A percentile compares a stretch with the other conserved stretches of the same genome.
phyloP scores from a whole-genome alignment of 1,140 invertebrate genomes.

The Eciton burchellii region DNA sequence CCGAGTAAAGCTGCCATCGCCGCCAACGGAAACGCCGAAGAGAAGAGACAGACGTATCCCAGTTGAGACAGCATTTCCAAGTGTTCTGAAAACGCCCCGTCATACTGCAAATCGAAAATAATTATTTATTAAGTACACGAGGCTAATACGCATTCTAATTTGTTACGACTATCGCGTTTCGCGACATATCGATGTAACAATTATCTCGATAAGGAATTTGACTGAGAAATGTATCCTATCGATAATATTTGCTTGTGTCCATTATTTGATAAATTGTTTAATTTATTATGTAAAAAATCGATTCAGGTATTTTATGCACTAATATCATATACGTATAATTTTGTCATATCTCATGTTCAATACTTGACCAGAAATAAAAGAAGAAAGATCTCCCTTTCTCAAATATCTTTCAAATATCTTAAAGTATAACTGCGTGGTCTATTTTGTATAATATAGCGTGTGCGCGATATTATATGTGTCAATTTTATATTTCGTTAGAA shows the following conservation, averaged over 20 bases:
- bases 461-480: too few relatives aligned
- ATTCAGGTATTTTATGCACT: background rate
- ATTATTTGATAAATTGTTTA: too few relatives aligned
- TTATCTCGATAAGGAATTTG: too few relatives aligned
- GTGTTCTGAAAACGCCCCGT: conserved; percentile 98
- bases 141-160: background rate
- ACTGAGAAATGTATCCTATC: too few relatives aligned
- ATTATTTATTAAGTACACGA: conserved; percentile 1
- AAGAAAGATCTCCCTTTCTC: too few relatives aligned
- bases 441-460: too few relatives aligned
- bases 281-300: too few relatives aligned
- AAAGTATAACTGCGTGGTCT: too few relatives aligned
- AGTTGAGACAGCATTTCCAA: conserved; percentile 99
- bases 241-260: too few relatives aligned
- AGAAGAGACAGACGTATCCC: conserved; percentile 98
- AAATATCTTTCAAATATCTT: background rate
- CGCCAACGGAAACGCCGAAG: conserved; percentile 97
- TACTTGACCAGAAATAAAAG: background rate
- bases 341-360: background rate
- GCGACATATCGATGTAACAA: too few relatives aligned
- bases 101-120: conserved; percentile 87
- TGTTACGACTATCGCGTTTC: too few relatives aligned
- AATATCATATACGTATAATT: background rate
- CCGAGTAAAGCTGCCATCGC: conserved; percentile 96
- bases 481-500: background rate